A percentile compares a stretch with the other conserved stretches of the same genome.
Conservation (phyloP, 2,113 vertebrate species). For the Trinectes maculatus region DNA sequence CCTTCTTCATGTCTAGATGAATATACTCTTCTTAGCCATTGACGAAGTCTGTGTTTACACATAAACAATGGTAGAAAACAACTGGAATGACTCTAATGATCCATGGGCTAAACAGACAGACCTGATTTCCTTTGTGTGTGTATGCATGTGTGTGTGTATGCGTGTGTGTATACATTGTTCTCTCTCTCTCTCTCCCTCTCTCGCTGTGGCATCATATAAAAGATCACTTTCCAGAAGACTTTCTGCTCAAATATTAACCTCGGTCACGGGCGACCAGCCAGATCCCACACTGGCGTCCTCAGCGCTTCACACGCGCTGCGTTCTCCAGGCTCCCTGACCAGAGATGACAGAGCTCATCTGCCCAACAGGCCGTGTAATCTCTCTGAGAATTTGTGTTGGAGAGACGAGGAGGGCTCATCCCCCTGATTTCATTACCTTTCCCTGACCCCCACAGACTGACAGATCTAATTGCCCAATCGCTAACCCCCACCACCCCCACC, state of each 20-base stretch:
- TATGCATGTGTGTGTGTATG: too few relatives aligned
- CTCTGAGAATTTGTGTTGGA: slow-evolving; percentile 80
- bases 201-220: too few relatives aligned
- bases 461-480: slow-evolving; percentile 85
- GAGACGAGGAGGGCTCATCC: slow-evolving; percentile 76
- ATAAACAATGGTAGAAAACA: slow-evolving; percentile 27
- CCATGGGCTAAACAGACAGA: slow-evolving; percentile 18
- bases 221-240: slow-evolving; percentile 69
- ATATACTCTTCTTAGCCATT: slow-evolving; percentile 1
- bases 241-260: slow-evolving; percentile 74
- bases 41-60: slow-evolving; percentile 20
- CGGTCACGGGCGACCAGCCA: slow-evolving; percentile 72
- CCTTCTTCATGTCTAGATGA: background rate
- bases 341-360: slow-evolving; percentile 78
- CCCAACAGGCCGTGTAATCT: slow-evolving; percentile 82
- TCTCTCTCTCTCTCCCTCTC: too few relatives aligned
- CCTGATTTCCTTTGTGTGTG: slow-evolving; percentile 34
- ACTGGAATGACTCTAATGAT: slow-evolving; percentile 11
- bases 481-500: slow-evolving; percentile 43
- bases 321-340: slow-evolving; percentile 76
- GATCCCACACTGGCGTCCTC: slow-evolving; percentile 69
- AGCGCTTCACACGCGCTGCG: slow-evolving; percentile 67
- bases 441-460: slow-evolving; percentile 83
- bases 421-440: slow-evolving; percentile 84
- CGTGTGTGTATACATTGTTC: too few relatives aligned